Conservation (phyloP, 1,140 invertebrate genomes). For the Drosophila asahinai region DNA sequence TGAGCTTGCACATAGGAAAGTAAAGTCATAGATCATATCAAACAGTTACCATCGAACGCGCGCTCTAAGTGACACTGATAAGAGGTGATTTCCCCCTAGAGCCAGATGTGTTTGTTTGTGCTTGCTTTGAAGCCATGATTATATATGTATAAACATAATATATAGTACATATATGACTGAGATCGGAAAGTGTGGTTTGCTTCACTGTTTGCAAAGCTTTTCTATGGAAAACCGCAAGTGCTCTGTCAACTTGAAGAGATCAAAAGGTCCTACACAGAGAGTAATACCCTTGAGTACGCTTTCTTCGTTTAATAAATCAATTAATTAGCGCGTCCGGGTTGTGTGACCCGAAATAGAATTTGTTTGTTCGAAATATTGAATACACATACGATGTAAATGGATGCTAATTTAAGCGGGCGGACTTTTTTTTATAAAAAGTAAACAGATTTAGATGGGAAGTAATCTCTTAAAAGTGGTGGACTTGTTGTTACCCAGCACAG, state of each 20-base stretch:
- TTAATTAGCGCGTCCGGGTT: constrained; percentile 13
- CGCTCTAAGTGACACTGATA: constrained; percentile 1
- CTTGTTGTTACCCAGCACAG: neutral
- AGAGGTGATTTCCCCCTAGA: constrained; percentile 7
- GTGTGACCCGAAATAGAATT: constrained; percentile 10
- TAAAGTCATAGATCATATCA: constrained; percentile 4
- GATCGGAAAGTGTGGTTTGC: neutral
- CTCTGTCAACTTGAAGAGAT: constrained; percentile 2
- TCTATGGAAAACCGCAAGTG: constrained; percentile 4
- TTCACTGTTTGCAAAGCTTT: constrained; percentile 10
- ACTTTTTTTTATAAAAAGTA: neutral
- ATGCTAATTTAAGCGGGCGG: constrained; percentile 18
- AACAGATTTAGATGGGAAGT: neutral
- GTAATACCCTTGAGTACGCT: neutral
- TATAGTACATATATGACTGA: neutral
- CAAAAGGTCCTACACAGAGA: neutral
- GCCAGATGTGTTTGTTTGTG: constrained; percentile 21
- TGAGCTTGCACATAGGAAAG: neutral
- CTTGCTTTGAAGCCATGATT: constrained; percentile 18
- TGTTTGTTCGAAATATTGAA: constrained; percentile 3
- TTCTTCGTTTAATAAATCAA: neutral
- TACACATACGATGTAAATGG: neutral
- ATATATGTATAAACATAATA: neutral
- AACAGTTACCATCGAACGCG: neutral
- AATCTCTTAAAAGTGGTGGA: neutral